Evolutionary conservation across 2,113 vertebrate species (phyloP), one percentile per base, ranked within the genome.

Genomic region (Hemicordylus capensis): DNA sequence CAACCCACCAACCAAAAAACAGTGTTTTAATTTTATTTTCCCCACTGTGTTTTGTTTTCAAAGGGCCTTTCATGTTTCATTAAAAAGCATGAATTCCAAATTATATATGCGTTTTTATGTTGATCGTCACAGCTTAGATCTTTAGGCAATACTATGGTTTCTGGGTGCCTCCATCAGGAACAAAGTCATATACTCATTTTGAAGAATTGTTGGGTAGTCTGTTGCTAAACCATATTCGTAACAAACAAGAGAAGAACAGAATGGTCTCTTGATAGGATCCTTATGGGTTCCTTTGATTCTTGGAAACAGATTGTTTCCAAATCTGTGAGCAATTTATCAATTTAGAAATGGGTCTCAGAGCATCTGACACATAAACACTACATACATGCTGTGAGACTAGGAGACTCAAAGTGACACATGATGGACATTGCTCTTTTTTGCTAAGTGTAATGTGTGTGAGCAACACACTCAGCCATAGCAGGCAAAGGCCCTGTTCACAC

Each of bases 201-300:
- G 44, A 79, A 85, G 42, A 48, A 37, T 42, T 72, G 51, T 42
- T 79, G 42, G 51, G 24, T 37, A 73, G 24, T 73, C 76, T 51
- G 54, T 72, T 72, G 54, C 66, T 24, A 48, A 85, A 58, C 84
- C n/a, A 79, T n/a, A 51, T 61, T 42, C 61, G 39, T 37, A 37
- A 37, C n/a, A 51, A 72, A 58, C 28, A 59, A 85, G n/a, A 44
- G 31, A 79, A 72, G 14, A 79, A 85, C 15, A 51, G 42, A 59
- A 79, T 72, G 59, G 56, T 61, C n/a, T 72, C 66, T 48, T 79
- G 56, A 85, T 80, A 73, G 22, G 42, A 85, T 79, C 76, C 84
- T 28, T 73, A 85, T 79, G 84, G 54, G 17, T 67, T 72, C 39
- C 31, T 85, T 79, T 79, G 84, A 73, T 48, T 85, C 84, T 85